Percentiles rank a stretch among this genome's conserved stretches.
Evolutionary conservation across 2,888 invertebrate genomes (phyloP).

Genomic region (Pristionchus mayeri): DNA sequence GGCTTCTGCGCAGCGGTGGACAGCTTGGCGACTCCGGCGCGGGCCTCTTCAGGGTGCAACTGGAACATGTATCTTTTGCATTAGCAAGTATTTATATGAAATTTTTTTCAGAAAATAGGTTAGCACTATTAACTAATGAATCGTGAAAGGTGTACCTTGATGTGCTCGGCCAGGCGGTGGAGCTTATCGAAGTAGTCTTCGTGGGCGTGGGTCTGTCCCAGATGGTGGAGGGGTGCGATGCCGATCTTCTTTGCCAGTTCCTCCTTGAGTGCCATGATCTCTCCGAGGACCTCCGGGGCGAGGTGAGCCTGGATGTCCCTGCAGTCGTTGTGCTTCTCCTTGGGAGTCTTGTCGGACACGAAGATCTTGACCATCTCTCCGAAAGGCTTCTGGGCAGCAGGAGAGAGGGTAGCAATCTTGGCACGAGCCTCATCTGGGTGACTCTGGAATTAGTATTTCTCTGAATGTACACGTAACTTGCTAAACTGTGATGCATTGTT

Average conservation of each 20-base stretch:
- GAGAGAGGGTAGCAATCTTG: background rate
- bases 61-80: background rate
- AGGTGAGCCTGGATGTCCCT: background rate
- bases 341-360: conserved; percentile 24
- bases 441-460: background rate
- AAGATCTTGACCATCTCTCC: conserved; percentile 33
- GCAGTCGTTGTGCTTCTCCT: background rate
- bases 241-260: background rate
- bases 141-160: background rate
- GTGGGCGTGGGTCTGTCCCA: conserved; percentile 14
- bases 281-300: background rate
- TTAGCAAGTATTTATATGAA: too few species aligned
- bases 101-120: too few species aligned
- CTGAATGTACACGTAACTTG: too few species aligned
- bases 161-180: conserved; percentile 19
- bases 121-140: background rate
- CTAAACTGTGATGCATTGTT: background rate
- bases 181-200: conserved; percentile 18
- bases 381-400: conserved; percentile 29
- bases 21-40: conserved; percentile 28
- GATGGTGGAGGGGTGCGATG: conserved; percentile 20
- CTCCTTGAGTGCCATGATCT: conserved; percentile 27
- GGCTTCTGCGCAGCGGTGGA: conserved; percentile 10
- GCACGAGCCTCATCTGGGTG: conserved; percentile 9
- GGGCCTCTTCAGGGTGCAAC: conserved; percentile 16